Base-by-base conservation (phyloP, 2,888 invertebrate species). In the Sisyra nigra region DNA sequence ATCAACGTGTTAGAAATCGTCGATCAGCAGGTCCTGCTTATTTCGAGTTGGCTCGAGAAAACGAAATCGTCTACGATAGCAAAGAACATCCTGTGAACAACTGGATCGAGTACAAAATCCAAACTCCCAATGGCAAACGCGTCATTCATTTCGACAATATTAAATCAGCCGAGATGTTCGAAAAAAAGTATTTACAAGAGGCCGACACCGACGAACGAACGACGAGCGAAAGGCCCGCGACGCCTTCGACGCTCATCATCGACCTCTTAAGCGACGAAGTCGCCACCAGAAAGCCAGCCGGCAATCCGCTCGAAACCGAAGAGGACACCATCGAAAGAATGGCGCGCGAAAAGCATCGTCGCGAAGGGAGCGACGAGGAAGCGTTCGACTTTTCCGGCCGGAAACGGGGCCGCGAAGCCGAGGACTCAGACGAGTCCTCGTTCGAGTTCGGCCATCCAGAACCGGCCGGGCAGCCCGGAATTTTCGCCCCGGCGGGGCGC, bases 51-150 rank as follows among this genome's bases (percentile, higher is more conserved):
- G 30, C 29, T 9, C 15, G 18, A 14, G 40, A 40, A 10, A 40
- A 40, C 15, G 40, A 40, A 30, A 40, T 40, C 14, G 29, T 40
- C 15, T 14, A 15, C 3, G 30, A 40, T 14, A 30, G 30, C n/a
- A 9, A 40, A 30, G 40, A 40, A 13, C 10, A 30, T 4, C 10
- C 19, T 2, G 11, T 30, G 1, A 11, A 10, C 14, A 11, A 30
- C 14, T 11, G 15, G 9, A 17, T 30, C 6, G 14, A 30, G 4
- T 40, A 40, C 10, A 40, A 40, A 30, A 40, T 40, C 9, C 8
- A 30, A 15, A 40, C 31, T 3, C 40, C 13, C 5, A 11, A 40
- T 11, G 40, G 31, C 4, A 40, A 40, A 31, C 13, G 13, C 5
- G 19, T 40, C 2, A 40, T 40, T 11, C 11, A 11, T 14, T 31